Evolutionary conservation across 2,888 invertebrate species (phyloP).

Genomic region (Petrolisthes manimaculis): DNA sequence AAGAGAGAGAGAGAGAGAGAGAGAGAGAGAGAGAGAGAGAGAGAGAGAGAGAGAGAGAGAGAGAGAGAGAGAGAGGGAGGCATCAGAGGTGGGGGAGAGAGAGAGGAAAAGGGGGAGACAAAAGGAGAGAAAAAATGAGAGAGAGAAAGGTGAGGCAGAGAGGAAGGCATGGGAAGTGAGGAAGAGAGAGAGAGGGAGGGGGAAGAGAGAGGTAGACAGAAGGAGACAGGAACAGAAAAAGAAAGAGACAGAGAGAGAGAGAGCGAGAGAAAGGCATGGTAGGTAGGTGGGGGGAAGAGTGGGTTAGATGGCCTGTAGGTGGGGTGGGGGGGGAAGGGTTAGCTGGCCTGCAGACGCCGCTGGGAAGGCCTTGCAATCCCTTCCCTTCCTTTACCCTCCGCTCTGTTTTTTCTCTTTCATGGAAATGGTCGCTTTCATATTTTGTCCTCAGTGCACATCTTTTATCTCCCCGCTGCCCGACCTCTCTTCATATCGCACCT

Average conservation of each 20-base stretch:
- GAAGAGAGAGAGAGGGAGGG: neutral
- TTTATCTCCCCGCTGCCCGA: neutral
- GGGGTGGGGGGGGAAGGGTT: neutral
- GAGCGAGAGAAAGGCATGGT: neutral
- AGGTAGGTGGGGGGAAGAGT: neutral
- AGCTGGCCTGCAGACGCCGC: slow-evolving; percentile 1
- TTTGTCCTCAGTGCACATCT: neutral
- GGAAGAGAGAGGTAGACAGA: neutral
- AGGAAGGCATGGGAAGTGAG: neutral
- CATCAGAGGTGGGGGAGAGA: neutral
- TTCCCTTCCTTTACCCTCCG: slow-evolving; percentile 20
- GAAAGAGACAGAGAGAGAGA: neutral
- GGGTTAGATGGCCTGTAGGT: neutral
- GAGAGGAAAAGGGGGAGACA: neutral
- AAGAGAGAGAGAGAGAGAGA: slow-evolving; percentile 41
- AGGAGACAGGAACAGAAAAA: neutral
- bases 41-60: slow-evolving; percentile 42
- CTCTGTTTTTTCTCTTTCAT: slow-evolving; percentile 8
- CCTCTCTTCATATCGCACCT: neutral
- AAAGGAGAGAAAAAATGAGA: neutral
- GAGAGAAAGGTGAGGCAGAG: neutral
- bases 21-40: slow-evolving; percentile 43
- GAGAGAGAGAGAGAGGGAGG: neutral
- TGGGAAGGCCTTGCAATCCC: slow-evolving; percentile 16
- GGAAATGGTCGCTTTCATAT: slow-evolving; percentile 17